These are phyloP conservation scores for Natrix natrix DNA, from an alignment of 2,797 vertebrate species.

Conservation along the genomic window DNA sequence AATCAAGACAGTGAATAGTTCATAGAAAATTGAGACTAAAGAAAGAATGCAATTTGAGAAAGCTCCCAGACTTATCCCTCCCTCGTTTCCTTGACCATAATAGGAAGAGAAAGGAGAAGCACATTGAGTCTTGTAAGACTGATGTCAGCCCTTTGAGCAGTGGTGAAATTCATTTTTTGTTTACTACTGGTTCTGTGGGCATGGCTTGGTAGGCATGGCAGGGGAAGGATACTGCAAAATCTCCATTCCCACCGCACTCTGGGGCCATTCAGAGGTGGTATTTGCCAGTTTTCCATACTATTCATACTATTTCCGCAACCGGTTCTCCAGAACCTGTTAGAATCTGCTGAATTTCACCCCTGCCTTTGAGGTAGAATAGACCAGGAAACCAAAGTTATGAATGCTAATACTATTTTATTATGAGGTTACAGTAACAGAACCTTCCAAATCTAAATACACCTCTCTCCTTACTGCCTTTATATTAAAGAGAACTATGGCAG, in stretches of 20 bases:
- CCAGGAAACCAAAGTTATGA: neutral
- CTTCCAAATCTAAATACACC: neutral
- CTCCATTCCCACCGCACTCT: no score
- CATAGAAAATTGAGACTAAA: neutral
- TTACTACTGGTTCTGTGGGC: no score
- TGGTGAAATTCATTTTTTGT: no score
- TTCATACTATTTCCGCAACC: no score
- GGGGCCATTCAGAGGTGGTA: no score
- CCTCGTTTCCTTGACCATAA: neutral
- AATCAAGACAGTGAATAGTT: neutral
- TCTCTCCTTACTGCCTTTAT: neutral
- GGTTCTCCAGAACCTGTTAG: no score
- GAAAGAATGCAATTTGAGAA: neutral
- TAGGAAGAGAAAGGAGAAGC: neutral
- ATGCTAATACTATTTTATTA: neutral
- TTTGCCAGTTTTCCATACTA: no score
- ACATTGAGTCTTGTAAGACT: neutral
- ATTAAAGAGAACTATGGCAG: neutral
- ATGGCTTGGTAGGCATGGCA: no score
- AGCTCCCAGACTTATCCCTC: neutral
- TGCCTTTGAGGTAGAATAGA: neutral
- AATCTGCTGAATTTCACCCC: no score
- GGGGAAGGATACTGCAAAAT: no score
- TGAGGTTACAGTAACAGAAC: neutral
- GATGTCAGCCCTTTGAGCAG: neutral